Evolutionary conservation across 2,888 invertebrate genomes (phyloP).

Genomic region (Thelaira solivaga): DNA sequence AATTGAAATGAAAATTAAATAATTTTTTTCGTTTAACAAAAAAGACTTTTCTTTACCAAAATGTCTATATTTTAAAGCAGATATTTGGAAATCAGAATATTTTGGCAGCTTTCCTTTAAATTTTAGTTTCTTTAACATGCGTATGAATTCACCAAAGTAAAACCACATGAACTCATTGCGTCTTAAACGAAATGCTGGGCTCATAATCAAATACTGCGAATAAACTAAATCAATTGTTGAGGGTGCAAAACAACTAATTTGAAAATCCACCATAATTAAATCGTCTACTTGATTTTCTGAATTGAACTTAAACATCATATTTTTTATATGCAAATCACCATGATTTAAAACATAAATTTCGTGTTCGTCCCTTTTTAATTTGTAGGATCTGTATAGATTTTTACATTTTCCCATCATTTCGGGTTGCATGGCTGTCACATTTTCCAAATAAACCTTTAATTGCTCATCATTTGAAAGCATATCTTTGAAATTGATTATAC

Average conservation of each 20-base stretch:
- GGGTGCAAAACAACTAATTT: constrained; percentile 61
- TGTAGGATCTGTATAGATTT: constrained; percentile 32
- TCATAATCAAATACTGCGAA: constrained; percentile 58
- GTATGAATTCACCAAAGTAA: constrained; percentile 61
- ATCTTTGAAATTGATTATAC: constrained; percentile 63
- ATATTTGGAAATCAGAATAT: constrained; percentile 60
- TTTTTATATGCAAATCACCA: constrained; percentile 71
- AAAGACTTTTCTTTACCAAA: constrained; percentile 44
- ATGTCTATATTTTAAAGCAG: constrained; percentile 55
- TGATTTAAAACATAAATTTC: constrained; percentile 68
- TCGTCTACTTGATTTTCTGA: constrained; percentile 36
- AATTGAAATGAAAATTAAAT: background rate
- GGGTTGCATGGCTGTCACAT: constrained; percentile 62
- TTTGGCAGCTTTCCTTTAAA: constrained; percentile 60
- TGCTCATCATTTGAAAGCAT: constrained; percentile 51
- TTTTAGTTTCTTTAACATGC: constrained; percentile 53
- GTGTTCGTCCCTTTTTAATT: background rate
- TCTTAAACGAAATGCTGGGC: constrained; percentile 46
- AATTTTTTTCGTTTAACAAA: background rate
- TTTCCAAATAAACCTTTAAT: constrained; percentile 60
- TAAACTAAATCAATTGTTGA: constrained; percentile 57
- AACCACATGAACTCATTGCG: constrained; percentile 56
- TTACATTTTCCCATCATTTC: constrained; percentile 33
- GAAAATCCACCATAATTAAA: constrained; percentile 60
- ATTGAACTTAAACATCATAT: constrained; percentile 68